These are phyloP conservation scores for Lysandra bellargus DNA, from an alignment of 2,888 invertebrate genomes.

Conservation along the genomic window DNA sequence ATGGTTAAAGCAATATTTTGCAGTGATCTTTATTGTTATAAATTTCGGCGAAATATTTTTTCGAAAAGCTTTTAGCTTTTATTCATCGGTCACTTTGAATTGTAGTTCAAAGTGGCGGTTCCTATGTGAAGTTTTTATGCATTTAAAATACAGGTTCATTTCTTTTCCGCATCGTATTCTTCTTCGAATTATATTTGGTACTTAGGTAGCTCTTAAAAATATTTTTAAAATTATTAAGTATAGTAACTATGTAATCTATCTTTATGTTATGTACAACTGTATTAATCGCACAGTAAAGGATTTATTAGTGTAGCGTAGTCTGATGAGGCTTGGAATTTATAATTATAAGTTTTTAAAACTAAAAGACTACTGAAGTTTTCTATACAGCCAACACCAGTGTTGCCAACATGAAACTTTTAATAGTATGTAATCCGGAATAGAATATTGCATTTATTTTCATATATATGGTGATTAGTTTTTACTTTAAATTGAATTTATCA, in stretches of 20 bases:
- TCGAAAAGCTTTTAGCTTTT: constrained; percentile 7
- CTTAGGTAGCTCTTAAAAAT: constrained; percentile 5
- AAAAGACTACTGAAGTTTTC: constrained; percentile 42
- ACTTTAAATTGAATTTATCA: background rate
- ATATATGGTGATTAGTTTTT: constrained; percentile 21
- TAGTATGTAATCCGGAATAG: background rate
- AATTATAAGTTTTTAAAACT: background rate
- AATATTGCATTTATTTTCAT: constrained; percentile 24
- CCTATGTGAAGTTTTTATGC: constrained; percentile 20
- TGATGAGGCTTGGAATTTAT: constrained; percentile 25
- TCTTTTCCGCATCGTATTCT: background rate
- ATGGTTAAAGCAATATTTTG: constrained; percentile 15
- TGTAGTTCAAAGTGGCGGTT: constrained; percentile 6
- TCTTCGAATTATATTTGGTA: constrained; percentile 21
- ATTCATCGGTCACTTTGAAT: constrained; percentile 7
- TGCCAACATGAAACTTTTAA: constrained; percentile 51
- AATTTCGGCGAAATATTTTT: background rate
- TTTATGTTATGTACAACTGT: constrained; percentile 13
- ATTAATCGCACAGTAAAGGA: constrained; percentile 25
- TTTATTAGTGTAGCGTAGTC: constrained; percentile 19
- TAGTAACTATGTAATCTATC: constrained; percentile 30
- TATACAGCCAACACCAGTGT: constrained; percentile 55
- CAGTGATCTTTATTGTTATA: background rate
- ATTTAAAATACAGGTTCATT: constrained; percentile 22
- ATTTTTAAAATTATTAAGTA: constrained; percentile 37